phyloP scores from a whole-genome alignment of 2,888 invertebrate genomes.

The Ormyrus rosae region DNA sequence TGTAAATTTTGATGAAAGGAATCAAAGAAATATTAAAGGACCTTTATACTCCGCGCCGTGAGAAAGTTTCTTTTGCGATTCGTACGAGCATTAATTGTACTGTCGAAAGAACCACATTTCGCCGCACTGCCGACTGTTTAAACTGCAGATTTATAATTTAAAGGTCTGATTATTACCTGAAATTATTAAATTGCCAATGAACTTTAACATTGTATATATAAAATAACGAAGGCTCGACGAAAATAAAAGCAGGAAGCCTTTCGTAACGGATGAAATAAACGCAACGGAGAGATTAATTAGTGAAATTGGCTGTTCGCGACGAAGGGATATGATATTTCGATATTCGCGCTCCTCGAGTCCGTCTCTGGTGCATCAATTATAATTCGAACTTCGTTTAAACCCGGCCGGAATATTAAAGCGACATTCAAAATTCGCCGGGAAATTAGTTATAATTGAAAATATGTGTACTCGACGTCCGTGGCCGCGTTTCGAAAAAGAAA shows the following conservation, averaged over 20 bases:
- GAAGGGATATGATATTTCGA: neutral
- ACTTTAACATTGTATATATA: neutral
- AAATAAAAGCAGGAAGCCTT: neutral
- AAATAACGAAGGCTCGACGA: neutral
- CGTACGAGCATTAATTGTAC: no score
- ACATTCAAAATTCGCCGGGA: neutral
- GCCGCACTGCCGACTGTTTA: no score
- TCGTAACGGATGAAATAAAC: neutral
- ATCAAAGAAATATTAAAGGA: no score
- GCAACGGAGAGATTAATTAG: neutral
- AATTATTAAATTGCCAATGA: conserved; percentile 1
- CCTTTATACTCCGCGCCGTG: no score
- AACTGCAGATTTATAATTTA: no score
- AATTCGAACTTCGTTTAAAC: neutral
- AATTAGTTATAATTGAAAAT: neutral
- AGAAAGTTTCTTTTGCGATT: no score
- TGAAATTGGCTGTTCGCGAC: neutral
- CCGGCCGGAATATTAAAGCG: neutral
- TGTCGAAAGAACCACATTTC: no score
- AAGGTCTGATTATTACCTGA: neutral
- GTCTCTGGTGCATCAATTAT: neutral
- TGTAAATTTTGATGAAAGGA: no score
- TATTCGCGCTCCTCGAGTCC: neutral
- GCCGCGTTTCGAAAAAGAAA: no score
- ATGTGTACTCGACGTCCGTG: no score